Evolutionary conservation across 2,113 vertebrate genomes (phyloP), one percentile per base, ranked within the genome.

Genomic region (Bos javanicus): DNA sequence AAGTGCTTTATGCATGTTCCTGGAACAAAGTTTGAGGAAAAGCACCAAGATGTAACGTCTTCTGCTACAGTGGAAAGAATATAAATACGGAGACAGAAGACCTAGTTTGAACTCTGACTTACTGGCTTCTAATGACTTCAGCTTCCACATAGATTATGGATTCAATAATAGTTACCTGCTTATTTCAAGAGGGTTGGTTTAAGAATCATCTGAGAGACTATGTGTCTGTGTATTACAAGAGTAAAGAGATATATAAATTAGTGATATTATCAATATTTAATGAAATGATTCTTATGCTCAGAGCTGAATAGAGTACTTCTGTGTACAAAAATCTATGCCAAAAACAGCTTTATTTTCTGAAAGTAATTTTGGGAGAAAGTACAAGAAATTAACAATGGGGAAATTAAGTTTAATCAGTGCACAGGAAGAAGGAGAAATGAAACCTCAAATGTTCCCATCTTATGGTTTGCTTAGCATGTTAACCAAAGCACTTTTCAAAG

Each of bases 1-100:
- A 94, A 97, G 62, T 90, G 56, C 64, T 98, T 96, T 97, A 88
- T 93, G 60, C 95, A 94, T 91, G 89, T 93, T 96, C 95, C 94
- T 93, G 94, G 95, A 97, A 64, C 43, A 93, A 93, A 97, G 43
- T 52, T 39, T 16, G 56, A 92, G 88, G 94, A n/a, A 89, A 86
- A 94, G 71, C 88, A 64, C 25, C 36, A 93, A 48, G 43, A 84
- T 78, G 82, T 80, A 62, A 91, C 46, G 16, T 57, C 46, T 93
- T 57, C 62, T 89, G 46, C 57, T 93, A 4, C 82, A 43, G 56
- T 59, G 94, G 96, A 88, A 97, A 91, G 87, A 92, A 50, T 84
- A 80, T 62, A 87, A 94, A 89, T 30, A 50, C 36, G 76, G 80
- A 85, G 50, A 92, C 15, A 81, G 64, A 76, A 97, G 95, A 97